Percentiles rank a stretch among this genome's conserved stretches.
These are phyloP conservation scores for Phrynocephalus versicolor DNA, from an alignment of 2,113 vertebrate genomes.

Conservation along the genomic window DNA sequence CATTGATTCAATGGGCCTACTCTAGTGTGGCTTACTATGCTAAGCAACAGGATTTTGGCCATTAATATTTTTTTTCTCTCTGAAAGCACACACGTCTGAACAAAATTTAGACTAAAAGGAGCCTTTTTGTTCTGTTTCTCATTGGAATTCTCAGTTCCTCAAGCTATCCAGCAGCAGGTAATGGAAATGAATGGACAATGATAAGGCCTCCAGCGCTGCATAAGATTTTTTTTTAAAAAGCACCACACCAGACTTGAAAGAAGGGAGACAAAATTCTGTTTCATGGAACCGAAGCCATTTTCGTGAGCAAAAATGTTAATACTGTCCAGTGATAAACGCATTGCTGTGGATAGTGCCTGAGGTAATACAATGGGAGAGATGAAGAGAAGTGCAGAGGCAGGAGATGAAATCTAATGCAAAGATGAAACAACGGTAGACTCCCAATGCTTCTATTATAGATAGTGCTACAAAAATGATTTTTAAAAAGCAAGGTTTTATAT, in stretches of 20 bases:
- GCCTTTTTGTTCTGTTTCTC: neutral
- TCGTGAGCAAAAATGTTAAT: neutral
- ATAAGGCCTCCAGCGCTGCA: neutral
- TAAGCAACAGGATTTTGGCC: too few species aligned
- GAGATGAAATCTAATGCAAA: neutral
- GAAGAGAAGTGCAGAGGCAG: neutral
- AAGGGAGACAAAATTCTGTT: conserved; percentile 4
- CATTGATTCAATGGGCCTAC: too few species aligned
- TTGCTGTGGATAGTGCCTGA: neutral
- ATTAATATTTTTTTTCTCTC: neutral
- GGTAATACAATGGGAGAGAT: neutral
- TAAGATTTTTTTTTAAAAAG: neutral
- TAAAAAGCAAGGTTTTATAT: neutral
- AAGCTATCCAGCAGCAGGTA: neutral
- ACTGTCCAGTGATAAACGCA: neutral
- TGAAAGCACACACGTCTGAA: neutral
- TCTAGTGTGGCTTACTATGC: too few species aligned
- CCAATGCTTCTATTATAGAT: neutral
- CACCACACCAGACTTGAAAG: neutral
- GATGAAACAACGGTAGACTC: conserved; percentile 12
- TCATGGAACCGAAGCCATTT: conserved; percentile 7
- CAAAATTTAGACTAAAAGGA: neutral
- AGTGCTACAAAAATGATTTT: neutral
- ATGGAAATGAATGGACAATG: neutral
- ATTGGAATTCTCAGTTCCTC: neutral